Base-by-base conservation (phyloP, 2,888 invertebrate species). In the Lepetodrilus schrolli region DNA sequence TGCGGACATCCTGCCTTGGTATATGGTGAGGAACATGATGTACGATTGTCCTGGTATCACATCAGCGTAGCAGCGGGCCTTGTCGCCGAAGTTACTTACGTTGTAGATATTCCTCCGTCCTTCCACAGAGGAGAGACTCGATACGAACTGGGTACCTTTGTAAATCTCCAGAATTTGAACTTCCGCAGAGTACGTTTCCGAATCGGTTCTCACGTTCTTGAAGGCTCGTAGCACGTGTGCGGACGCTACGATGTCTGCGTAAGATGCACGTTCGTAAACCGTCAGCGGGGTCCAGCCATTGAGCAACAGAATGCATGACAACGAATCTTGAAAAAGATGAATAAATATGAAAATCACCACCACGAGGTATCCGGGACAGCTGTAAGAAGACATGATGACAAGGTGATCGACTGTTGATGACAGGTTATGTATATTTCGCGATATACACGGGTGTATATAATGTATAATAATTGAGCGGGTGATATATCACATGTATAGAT, bases 21-120 rank as follows among this genome's bases (percentile, higher is more conserved):
- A 88, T 3, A 84, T 78, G 10, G 88, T 88, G 72, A 89, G 73
- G 72, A 90, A 90, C 4, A 90, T 76, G n/a, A 90, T 81, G 76
- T 90, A 89, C 3, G 78, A 81, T 70, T 85, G 81, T 4, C 86
- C 88, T 4, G 78, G 79, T 21, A 72, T 73, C 2, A 90, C 85
- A 74, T 90, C 89, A 3, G 90, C 85, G 73, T 89, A 89, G 72
- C 90, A 90, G 84, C 85, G 84, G 50, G 86, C 81, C 68, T 86
- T 85, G 72, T 88, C 89, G 1, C 90, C 90, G 73, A 90, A 90
- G 78, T 90, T 90, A 49, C 86, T 86, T 66, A 90, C 78, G 74
- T 87, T 88, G 79, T 84, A 89, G 0, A 85, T 78, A 26, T 81
- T 75, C 3, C 71, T 75, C 21, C 69, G 47, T 1, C 58, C 30